phyloP scores from a whole-genome alignment of 2,888 invertebrate species.

The Shargacucullia verbasci region DNA sequence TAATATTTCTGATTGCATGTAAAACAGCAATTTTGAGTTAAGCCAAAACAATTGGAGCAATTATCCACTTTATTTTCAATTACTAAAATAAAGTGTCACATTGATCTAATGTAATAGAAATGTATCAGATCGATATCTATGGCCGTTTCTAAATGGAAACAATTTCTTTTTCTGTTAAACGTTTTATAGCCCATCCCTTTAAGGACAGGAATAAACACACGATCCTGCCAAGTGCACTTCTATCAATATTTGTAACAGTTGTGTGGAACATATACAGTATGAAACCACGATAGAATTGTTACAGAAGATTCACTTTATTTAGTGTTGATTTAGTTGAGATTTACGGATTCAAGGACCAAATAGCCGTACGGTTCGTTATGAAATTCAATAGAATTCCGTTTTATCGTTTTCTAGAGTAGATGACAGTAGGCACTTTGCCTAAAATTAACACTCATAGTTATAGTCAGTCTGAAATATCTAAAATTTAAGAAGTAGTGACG shows the following conservation, averaged over 20 bases:
- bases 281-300: conserved; percentile 7
- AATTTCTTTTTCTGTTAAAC: conserved; percentile 32
- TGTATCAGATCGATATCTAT: conserved; percentile 11
- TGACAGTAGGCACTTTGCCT: too few species aligned
- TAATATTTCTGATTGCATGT: too few species aligned
- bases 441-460: too few species aligned
- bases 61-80: conserved; percentile 9
- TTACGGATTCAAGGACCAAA: not conserved
- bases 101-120: conserved; percentile 1
- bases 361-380: too few species aligned
- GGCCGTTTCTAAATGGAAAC: conserved; percentile 14
- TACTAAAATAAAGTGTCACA: not conserved
- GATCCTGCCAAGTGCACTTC: conserved; percentile 38
- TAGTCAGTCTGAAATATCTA: too few species aligned
- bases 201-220: conserved; percentile 32
- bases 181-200: conserved; percentile 37
- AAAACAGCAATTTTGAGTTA: too few species aligned
- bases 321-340: not conserved
- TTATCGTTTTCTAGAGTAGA: too few species aligned
- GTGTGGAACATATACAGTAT: conserved; percentile 8
- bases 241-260: conserved; percentile 57
- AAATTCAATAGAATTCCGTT: too few species aligned
- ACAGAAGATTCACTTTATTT: not conserved
- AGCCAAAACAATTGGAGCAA: too few species aligned
- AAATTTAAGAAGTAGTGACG: too few species aligned